Evolutionary conservation across 2,797 vertebrate species (phyloP), one percentile per base, ranked within the genome.

Genomic region (Cossypha caffra): DNA sequence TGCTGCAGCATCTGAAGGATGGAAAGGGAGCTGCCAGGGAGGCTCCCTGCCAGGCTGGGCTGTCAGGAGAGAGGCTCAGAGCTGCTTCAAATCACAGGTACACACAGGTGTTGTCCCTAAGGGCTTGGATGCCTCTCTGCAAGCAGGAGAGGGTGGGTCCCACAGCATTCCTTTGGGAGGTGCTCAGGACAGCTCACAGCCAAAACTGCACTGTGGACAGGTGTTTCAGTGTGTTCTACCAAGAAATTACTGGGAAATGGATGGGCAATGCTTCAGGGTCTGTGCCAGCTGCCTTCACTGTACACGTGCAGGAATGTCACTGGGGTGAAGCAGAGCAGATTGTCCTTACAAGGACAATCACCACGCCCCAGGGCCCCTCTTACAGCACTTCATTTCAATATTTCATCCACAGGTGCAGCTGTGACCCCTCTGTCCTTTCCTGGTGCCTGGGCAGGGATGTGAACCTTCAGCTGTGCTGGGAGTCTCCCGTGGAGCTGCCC

Each of bases 301-400:
- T 9, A 10, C 3, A 0, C 24, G 25, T 62, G 23, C 37, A 59
- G 42, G 9, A 42, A 24, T 5, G 38, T 10, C 59, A 35, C 7
- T 6, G 25, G 26, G 25, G 35, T 0, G 0, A 84, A 78, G 20
- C 5, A 47, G 67, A 12, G 51, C 8, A 2, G 8, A 11, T 25
- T 66, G 73, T 51, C 28, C 11, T 37, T 19, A 6, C 40, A 28
- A 54, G 50, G 35, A 33, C 66, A 11, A 4, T 31, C 50, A 18
- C 40, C 45, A 14, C 2, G 4, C 13, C 51, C 58, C 58, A 23
- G 50, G 55, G 38, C 20, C 11, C 6, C 13, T 79, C 85, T 58
- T 40, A 6, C 31, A 78, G 26, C 40, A 8, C 50, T 67, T 37
- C 7, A 35, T 55, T 75, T 42, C 79, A 63, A 5, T 45, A 42